Evolutionary conservation across 2,888 invertebrate genomes (phyloP).

Genomic region (Synergus japonicus): DNA sequence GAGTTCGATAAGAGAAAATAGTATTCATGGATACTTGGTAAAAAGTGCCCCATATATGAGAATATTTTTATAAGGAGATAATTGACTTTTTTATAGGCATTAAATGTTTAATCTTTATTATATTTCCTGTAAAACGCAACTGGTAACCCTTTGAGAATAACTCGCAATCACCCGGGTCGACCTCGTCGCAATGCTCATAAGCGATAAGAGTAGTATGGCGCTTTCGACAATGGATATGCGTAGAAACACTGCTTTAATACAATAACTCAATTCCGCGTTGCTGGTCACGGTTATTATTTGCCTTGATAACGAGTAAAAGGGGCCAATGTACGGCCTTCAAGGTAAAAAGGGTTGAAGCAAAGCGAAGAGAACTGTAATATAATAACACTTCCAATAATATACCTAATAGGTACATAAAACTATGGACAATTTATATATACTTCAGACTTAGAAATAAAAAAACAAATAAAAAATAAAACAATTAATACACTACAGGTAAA

Average conservation of each 20-base stretch:
- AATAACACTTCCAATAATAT: too few species aligned
- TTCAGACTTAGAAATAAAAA: too few species aligned
- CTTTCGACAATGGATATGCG: conserved; percentile 37
- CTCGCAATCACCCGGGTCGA: conserved; percentile 42
- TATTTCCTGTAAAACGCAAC: background rate
- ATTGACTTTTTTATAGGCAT: background rate
- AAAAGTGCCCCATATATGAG: too few species aligned
- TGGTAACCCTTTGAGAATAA: conserved; percentile 41
- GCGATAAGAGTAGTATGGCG: conserved; percentile 54
- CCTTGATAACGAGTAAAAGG: conserved; percentile 46
- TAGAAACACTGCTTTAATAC: conserved; percentile 53
- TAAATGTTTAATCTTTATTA: background rate
- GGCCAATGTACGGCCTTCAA: background rate
- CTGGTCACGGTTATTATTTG: conserved; percentile 52
- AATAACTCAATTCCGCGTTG: conserved; percentile 57
- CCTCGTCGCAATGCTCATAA: conserved; percentile 42
- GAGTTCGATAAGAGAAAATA: too few species aligned
- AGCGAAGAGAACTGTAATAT: background rate
- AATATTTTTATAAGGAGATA: background rate
- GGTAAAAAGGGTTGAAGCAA: conserved; percentile 8
- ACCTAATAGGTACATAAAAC: too few species aligned
- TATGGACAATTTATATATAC: too few species aligned
- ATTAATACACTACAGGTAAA: too few species aligned
- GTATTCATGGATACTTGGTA: too few species aligned
- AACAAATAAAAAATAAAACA: too few species aligned